phyloP scores from a whole-genome alignment of 2,888 invertebrate species.

The Tetheella fluctuosa region DNA sequence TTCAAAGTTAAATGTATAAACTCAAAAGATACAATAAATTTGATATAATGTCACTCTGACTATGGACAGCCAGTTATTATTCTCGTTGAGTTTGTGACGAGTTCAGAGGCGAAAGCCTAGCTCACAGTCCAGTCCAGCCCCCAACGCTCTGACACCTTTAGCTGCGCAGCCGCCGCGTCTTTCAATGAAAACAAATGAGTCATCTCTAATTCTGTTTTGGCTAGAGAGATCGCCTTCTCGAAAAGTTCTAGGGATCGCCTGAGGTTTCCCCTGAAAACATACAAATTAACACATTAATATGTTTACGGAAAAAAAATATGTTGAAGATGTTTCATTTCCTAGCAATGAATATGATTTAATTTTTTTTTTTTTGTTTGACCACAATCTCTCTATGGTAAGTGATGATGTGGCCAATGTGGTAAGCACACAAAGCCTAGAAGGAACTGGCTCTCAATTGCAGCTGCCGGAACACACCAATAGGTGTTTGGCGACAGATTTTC shows the following conservation, averaged over 20 bases:
- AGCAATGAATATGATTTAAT: no score
- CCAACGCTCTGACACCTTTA: slow-evolving; percentile 90
- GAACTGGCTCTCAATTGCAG: no score
- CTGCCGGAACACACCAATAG: no score
- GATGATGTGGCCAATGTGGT: no score
- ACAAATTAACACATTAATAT: slow-evolving; percentile 27
- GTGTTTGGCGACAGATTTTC: no score
- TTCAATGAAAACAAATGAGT: slow-evolving; percentile 94
- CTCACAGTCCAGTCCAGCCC: slow-evolving; percentile 85
- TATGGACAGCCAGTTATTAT: slow-evolving; percentile 59
- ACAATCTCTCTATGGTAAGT: no score
- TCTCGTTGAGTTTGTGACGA: slow-evolving; percentile 55
- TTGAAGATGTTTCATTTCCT: no score
- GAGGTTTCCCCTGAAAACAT: slow-evolving; percentile 89
- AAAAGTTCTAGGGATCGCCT: slow-evolving; percentile 92
- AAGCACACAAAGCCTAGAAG: no score
- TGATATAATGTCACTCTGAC: slow-evolving; percentile 23
- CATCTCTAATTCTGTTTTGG: slow-evolving; percentile 95
- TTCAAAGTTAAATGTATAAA: slow-evolving; percentile 5
- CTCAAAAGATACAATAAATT: neutral
- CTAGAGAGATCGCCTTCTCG: slow-evolving; percentile 93
- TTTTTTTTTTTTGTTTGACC: no score
- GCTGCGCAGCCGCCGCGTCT: slow-evolving; percentile 95
- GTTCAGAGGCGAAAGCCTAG: slow-evolving; percentile 53
- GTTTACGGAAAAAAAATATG: neutral